Evolutionary conservation across 2,797 vertebrate genomes (phyloP).

Genomic region (Gymnopithys bicolor): DNA sequence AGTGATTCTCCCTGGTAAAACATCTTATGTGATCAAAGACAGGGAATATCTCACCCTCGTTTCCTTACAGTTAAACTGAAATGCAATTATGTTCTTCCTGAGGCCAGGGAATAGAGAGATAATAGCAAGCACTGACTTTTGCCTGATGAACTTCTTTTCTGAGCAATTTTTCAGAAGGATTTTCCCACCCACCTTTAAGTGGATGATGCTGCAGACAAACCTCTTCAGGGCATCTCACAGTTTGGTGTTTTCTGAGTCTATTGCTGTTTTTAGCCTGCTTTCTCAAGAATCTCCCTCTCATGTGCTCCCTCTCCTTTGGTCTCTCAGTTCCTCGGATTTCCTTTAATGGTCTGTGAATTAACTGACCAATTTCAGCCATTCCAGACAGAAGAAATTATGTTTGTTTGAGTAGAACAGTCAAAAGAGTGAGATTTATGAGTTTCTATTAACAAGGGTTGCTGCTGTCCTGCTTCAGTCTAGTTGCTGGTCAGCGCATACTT

Average conservation of each 20-base stretch:
- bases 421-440: neutral
- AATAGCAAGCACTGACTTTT: neutral
- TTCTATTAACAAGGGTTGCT: neutral
- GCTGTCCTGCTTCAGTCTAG: neutral
- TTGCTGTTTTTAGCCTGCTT: conserved; percentile 1
- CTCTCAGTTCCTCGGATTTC: neutral
- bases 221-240: neutral
- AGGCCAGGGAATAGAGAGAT: conserved; percentile 30
- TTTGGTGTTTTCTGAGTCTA: neutral
- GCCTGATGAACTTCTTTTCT: neutral
- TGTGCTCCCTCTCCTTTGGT: neutral
- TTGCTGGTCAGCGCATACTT: neutral
- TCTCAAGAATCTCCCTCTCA: neutral
- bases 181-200: conserved; percentile 1
- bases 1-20: conserved; percentile 29
- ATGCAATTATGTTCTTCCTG: conserved; percentile 47
- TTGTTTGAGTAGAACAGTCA: neutral
- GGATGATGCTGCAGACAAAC: neutral
- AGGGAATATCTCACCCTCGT: neutral
- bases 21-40: conserved; percentile 1
- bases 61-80: conserved; percentile 13
- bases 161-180: neutral
- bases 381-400: neutral
- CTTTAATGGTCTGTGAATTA: neutral
- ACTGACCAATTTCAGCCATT: neutral